Evolutionary conservation across 1,140 invertebrate genomes (phyloP).

Genomic region (Sycophila sp.): DNA sequence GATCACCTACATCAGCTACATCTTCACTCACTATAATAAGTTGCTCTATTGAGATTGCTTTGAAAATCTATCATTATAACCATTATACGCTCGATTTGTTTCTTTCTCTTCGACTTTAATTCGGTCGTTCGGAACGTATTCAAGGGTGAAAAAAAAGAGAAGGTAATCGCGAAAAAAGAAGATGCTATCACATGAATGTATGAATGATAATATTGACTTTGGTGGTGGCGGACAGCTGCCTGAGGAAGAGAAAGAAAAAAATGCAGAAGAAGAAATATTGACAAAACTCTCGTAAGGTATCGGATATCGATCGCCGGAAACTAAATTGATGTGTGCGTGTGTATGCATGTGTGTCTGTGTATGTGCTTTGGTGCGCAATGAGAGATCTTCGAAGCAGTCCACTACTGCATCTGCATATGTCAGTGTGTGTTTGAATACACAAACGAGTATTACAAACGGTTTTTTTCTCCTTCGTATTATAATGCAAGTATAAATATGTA

Average conservation of each 20-base stretch:
- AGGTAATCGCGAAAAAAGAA: conserved; percentile 22
- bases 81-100: not conserved
- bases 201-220: conserved; percentile 33
- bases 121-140: not conserved
- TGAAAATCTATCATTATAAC: conserved; percentile 50
- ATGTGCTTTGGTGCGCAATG: conserved; percentile 37
- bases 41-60: conserved; percentile 52
- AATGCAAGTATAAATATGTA: conserved; percentile 54
- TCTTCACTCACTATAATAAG: conserved; percentile 52
- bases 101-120: conserved; percentile 10
- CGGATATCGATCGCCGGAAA: conserved; percentile 7
- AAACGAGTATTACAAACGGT: conserved; percentile 53
- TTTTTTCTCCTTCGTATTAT: conserved; percentile 43
- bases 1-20: conserved; percentile 52
- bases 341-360: not conserved
- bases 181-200: conserved; percentile 13
- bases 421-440: conserved; percentile 45
- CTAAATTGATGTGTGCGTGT: not conserved
- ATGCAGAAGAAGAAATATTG: conserved; percentile 25
- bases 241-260: conserved; percentile 37
- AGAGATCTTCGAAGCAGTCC: conserved; percentile 54
- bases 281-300: conserved; percentile 10
- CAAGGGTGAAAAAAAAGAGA: not conserved
- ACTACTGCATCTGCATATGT: conserved; percentile 40
- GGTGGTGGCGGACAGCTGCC: conserved; percentile 37